A percentile compares a stretch with the other conserved stretches of the same genome.
These are phyloP conservation scores for Sarcoramphus papa DNA, from an alignment of 2,797 vertebrate genomes.

Conservation along the genomic window DNA sequence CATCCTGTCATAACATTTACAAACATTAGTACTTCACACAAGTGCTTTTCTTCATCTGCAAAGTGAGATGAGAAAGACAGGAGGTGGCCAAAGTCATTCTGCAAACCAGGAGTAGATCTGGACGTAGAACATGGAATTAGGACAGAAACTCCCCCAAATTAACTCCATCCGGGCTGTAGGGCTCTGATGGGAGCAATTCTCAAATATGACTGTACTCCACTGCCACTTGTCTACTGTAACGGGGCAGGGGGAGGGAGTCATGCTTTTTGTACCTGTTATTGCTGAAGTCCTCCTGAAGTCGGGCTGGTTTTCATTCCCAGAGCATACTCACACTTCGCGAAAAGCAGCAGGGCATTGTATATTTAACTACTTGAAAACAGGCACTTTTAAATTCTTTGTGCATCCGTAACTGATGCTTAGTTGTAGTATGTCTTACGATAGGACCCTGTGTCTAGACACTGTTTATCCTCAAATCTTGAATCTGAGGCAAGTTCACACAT, in stretches of 20 bases:
- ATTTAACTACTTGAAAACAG: neutral
- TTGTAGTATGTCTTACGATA: neutral
- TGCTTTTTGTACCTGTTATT: neutral
- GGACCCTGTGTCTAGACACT: neutral
- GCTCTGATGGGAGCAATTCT: neutral
- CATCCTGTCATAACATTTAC: slow-evolving; percentile 27
- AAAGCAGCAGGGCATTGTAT: neutral
- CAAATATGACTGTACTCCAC: neutral
- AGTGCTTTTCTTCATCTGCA: neutral
- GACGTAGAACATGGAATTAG: neutral
- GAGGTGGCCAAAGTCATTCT: neutral
- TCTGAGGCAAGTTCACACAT: neutral
- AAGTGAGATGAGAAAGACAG: neutral
- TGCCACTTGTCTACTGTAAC: neutral
- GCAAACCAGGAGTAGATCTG: neutral
- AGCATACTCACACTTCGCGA: neutral
- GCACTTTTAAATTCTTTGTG: neutral
- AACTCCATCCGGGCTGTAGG: fast-evolving
- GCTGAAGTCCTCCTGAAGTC: neutral
- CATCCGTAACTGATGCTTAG: neutral
- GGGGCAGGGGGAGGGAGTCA: neutral
- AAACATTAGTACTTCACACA: neutral
- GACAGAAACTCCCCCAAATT: neutral
- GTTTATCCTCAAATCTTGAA: neutral
- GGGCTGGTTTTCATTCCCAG: neutral